Base-by-base conservation (phyloP, 2,888 invertebrate species). In the Diarsia dahlii region DNA sequence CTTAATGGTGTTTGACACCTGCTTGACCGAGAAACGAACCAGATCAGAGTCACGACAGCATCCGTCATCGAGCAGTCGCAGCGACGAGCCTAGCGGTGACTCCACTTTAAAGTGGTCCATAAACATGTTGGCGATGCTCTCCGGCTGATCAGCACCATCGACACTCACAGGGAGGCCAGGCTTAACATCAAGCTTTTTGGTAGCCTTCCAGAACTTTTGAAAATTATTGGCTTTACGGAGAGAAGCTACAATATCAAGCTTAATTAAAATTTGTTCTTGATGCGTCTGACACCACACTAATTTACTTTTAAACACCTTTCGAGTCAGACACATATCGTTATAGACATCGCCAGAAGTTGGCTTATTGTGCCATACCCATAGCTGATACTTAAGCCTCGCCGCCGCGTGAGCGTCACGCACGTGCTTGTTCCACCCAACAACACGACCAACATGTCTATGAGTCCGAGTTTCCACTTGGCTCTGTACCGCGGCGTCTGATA, bases 401-500 rank as follows among this genome's bases (percentile, higher is more conserved):
- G 50, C n/a, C n/a, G 62, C 34, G 60, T 63, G 63, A 8, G 63
- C 63, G 0, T 12, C 63, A 20, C 63, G 63, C n/a, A 63, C 63
- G n/a, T 63, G 63, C 63, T 45, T 63, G n/a, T 63, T 63, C 45
- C 12, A 63, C 63, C 45, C 63, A 13, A 63, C 63, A 45, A 63
- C 63, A 63, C 45, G 45, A 13, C 63, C 63, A 63, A 39, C 63
- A 63, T 63, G 39, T 45, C 45, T 15, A 63, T 63, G 63, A 45
- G 63, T 45, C 63, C 63, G 63, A 45, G 45, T 63, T n/a, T 63
- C 20, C 20, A 63, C 63, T 46, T 46, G 46, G 23, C 63, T 64
- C 63, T 46, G 46, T 23, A 46, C 46, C 13, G 63, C 63, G n/a
- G 46, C 63, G 0, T 64, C 63, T 23, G 63, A 64, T 23, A 64